Evolutionary conservation across 2,113 vertebrate species (phyloP).

Genomic region (Centropus unirufus): DNA sequence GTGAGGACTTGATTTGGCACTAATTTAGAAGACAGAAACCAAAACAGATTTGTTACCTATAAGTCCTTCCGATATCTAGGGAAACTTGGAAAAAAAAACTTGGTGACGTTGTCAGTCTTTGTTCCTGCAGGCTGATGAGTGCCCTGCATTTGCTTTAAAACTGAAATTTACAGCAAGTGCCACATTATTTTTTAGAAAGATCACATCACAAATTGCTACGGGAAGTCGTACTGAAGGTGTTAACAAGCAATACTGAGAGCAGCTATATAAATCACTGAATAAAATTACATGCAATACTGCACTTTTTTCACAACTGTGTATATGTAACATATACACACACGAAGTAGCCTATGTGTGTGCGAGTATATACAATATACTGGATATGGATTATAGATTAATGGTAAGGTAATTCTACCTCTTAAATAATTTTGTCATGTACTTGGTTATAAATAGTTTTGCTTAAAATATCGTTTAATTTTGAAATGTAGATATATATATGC

Average conservation of each 20-base stretch:
- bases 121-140: not conserved
- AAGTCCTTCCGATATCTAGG: not conserved
- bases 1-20: not conserved
- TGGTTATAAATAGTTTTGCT: constrained; percentile 76
- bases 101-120: not conserved
- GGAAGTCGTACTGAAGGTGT: constrained; percentile 11
- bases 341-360: constrained; percentile 67
- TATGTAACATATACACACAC: constrained; percentile 64
- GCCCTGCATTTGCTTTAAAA: not conserved
- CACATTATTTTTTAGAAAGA: not conserved
- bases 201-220: not conserved
- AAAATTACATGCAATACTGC: constrained; percentile 68
- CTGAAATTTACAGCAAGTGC: not conserved
- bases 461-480: constrained; percentile 74
- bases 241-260: constrained; percentile 67
- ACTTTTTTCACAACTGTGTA: constrained; percentile 58
- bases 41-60: not conserved
- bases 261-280: constrained; percentile 69
- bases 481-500: constrained; percentile 61
- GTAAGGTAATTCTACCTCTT: constrained; percentile 77
- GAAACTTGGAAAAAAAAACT: constrained; percentile 20
- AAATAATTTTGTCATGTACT: constrained; percentile 74
- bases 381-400: constrained; percentile 66
- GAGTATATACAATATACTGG: constrained; percentile 68
- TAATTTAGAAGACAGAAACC: not conserved